Base-by-base conservation (phyloP, 2,797 vertebrate species). In the Sebastes reedi region DNA sequence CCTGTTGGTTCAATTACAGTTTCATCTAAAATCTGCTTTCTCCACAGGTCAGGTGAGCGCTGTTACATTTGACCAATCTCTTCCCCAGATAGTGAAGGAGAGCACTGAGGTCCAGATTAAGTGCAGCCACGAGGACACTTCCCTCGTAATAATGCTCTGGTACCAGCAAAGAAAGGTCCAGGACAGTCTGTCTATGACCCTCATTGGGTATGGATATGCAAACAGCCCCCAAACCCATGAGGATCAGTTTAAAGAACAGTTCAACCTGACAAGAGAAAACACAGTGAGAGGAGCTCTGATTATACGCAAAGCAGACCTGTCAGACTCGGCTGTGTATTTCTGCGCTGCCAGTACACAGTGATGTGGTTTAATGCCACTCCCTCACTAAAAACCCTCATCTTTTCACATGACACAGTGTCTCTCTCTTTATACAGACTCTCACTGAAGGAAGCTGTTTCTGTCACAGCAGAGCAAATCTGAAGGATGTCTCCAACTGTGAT, bases 141-240 rank as follows among this genome's bases (percentile, higher is more conserved):
- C 20, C 66, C 27, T 68, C 20, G 0, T 16, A 6, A 4, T 79
- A 0, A 92, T 94, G 91, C 81, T 91, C 8, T 95, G 93, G 92
- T 94, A 94, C 74, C 90, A 90, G 56, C 91, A 89, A 42, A 80
- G 8, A 13, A 9, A n/a, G 46, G 46, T 52, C 18, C 46, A 54
- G 13, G 75, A 36, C 6, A 32, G 56, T 8, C 4, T 6, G 10
- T 68, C 89, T 10, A 61, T 46, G 6, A 52, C 0, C 70, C 91
- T 0, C 32, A 66, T 66, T 27, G 64, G 64, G 24, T 66, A 12
- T 18, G 64, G 64, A 27, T 46, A 46, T 10, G 24, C 2, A 11
- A 46, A 2, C 64, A 46, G 4, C 24, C 8, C 8, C 1, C 18
- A 1, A 20, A 62, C 8, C 16, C 54, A 54, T 0, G 88, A 94